Conservation (phyloP, 2,113 vertebrate genomes). For the Oreochromis spilurus region DNA sequence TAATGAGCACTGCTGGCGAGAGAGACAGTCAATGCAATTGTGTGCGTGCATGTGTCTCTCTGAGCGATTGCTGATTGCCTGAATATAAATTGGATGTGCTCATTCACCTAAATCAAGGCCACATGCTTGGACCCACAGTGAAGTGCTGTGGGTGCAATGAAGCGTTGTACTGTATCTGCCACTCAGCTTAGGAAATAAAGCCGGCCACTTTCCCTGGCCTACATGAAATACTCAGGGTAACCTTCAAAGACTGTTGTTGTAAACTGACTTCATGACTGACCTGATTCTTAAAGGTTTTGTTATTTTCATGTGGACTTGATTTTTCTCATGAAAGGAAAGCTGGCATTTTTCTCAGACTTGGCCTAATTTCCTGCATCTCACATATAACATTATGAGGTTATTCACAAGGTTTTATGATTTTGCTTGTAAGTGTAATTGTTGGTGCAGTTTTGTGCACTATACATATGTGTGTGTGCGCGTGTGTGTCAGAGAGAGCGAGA, state of each 20-base stretch:
- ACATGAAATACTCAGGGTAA: slow-evolving; percentile 38
- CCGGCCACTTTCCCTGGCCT: slow-evolving; percentile 14
- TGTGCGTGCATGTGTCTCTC: slow-evolving; percentile 31
- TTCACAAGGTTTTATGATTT: background rate
- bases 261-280: slow-evolving; percentile 9
- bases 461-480: background rate
- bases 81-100: slow-evolving; percentile 64
- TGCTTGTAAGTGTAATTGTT: background rate
- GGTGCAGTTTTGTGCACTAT: background rate
- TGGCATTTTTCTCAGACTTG: background rate
- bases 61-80: slow-evolving; percentile 57
- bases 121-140: slow-evolving; percentile 50
- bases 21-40: background rate
- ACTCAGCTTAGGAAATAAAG: slow-evolving; percentile 46
- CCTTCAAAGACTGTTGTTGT: slow-evolving; percentile 48
- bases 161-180: slow-evolving; percentile 58
- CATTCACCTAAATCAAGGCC: slow-evolving; percentile 70
- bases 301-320: background rate
- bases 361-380: background rate
- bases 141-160: slow-evolving; percentile 39
- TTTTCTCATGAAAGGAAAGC: background rate
- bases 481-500: background rate
- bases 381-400: background rate
- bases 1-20: slow-evolving; percentile 32
- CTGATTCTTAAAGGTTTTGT: background rate